A percentile compares a stretch with the other conserved stretches of the same genome.
These are phyloP conservation scores for Protodeltote pygarga DNA, from an alignment of 2,888 invertebrate species.

Conservation along the genomic window DNA sequence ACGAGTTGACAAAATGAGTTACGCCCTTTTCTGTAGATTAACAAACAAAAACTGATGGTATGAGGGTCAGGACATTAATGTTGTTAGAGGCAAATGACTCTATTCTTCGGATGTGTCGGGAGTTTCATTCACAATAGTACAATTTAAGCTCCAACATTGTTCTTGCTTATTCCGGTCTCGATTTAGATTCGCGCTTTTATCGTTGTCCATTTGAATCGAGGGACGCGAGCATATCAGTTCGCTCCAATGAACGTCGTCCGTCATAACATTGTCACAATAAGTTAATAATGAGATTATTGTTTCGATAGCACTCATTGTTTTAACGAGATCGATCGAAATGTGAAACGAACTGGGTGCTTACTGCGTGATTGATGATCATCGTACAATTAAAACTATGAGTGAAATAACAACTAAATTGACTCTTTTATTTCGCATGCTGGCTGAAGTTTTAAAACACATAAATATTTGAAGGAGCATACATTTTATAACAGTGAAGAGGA, in stretches of 20 bases:
- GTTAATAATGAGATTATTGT: constrained; percentile 45
- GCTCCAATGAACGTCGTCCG: constrained; percentile 52
- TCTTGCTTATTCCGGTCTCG: constrained; percentile 76
- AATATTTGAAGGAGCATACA: too few species aligned
- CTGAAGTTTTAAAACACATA: too few species aligned
- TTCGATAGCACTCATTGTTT: constrained; percentile 40
- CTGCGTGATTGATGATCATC: background rate
- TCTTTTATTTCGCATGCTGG: too few species aligned
- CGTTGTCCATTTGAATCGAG: constrained; percentile 68
- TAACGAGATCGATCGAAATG: constrained; percentile 29
- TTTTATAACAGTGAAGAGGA: too few species aligned
- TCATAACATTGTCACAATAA: constrained; percentile 45
- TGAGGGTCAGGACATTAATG: constrained; percentile 83
- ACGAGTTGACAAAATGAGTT: constrained; percentile 86
- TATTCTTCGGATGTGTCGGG: constrained; percentile 79
- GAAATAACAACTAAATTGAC: too few species aligned
- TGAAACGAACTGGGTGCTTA: constrained; percentile 18
- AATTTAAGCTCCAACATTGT: constrained; percentile 80
- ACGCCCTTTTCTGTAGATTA: constrained; percentile 87
- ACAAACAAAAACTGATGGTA: constrained; percentile 86
- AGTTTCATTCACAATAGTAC: constrained; percentile 74
- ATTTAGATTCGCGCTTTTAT: constrained; percentile 82
- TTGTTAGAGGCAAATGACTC: constrained; percentile 85
- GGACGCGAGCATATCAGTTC: constrained; percentile 53
- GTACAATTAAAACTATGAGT: background rate